Percentiles rank a stretch among this genome's conserved stretches.
phyloP scores from a whole-genome alignment of 2,888 invertebrate species.

The Tryphoninae sp. region DNA sequence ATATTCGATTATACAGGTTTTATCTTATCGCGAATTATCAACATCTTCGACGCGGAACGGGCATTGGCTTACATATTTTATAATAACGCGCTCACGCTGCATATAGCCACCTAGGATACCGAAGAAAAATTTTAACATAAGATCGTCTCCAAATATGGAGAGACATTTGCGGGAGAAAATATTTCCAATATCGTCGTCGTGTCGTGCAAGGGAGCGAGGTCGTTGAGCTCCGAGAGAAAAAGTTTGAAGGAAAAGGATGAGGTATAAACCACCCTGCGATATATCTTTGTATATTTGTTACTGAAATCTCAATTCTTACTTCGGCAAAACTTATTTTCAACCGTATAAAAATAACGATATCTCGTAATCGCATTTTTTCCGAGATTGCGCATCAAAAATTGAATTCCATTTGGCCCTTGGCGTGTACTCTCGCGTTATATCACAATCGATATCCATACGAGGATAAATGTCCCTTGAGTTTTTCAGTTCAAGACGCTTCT shows the following conservation, averaged over 20 bases:
- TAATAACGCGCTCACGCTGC: background rate
- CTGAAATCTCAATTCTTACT: background rate
- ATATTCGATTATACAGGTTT: conserved; percentile 22
- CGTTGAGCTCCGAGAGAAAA: background rate
- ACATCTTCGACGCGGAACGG: background rate
- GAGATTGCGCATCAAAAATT: background rate
- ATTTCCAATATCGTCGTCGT: background rate
- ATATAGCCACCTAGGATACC: background rate
- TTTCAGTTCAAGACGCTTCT: conserved; percentile 42
- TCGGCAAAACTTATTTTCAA: background rate
- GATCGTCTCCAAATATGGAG: background rate
- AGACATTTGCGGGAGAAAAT: background rate
- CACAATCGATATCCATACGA: conserved; percentile 40
- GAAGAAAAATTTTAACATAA: background rate
- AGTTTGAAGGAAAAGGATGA: background rate
- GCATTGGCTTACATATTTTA: background rate
- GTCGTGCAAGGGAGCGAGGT: conserved; percentile 5
- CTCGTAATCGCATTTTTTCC: background rate
- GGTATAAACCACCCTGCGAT: background rate
- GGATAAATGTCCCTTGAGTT: conserved; percentile 30
- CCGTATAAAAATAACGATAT: background rate
- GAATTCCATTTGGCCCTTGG: background rate
- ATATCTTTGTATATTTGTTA: background rate
- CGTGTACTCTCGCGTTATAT: background rate
- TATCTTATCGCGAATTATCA: conserved; percentile 15